Evolutionary conservation across 2,797 vertebrate species (phyloP), one percentile per base, ranked within the genome.

Genomic region (Acanthurus tractus): DNA sequence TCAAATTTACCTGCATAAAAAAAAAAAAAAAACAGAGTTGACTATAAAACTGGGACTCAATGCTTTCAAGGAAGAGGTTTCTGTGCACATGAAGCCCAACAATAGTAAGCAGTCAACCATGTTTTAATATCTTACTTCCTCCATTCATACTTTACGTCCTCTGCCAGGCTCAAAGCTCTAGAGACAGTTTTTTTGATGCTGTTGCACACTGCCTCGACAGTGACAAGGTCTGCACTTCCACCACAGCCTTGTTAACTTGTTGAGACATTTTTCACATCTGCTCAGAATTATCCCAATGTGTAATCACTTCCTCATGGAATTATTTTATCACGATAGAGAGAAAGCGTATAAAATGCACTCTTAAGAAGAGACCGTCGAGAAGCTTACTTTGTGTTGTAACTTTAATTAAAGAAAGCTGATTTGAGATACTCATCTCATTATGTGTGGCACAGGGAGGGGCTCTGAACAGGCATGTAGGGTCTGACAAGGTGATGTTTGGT

Each of bases 191-290:
- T 79, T 42, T n/a, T 9, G 40, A 76, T 45, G 46, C 34, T 1
- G 12, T 13, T 2, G 59, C 17, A 36, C 2, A 29, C 73, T 52
- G 70, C 74, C 64, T 73, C 54, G 42, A 29, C 36, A 52, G 53
- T 36, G 74, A 83, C 78, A 63, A 42, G 79, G 85, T 70, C 83
- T 79, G 69, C 83, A 68, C 78, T 85, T 89, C 84, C 81, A 72
- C 74, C 73, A 64, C 78, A 86, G 82, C 64, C 92, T 92, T 88
- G 88, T 93, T 94, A 94, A 90, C 93, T 84, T 88, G 90, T 89
- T 80, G 86, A 92, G 89, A 88, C 92, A 83, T 91, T 93, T 40
- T 91, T 89, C 91, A 94, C 93, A 95, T 95, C 93, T 95, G 94
- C 90, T 93, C 72, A 85, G 90, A 90, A 89, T 95, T 91, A 94